A percentile compares a stretch with the other conserved stretches of the same genome.
phyloP scores from a whole-genome alignment of 1,140 invertebrate genomes.

The Stenopsyche tienmushanensis region DNA sequence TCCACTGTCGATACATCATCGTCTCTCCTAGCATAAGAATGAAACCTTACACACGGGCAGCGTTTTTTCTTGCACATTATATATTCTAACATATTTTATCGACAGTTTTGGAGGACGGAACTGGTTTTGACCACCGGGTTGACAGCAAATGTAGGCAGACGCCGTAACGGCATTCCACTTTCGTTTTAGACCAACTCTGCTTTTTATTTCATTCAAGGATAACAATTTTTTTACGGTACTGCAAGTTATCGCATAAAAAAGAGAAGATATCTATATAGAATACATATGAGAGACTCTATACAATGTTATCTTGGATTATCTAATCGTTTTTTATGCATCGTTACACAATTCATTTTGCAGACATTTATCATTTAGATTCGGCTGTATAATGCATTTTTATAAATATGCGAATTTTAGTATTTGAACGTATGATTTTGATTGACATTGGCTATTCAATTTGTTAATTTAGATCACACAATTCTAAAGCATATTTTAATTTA shows the following conservation, averaged over 20 bases:
- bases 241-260: neutral
- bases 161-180: conserved; percentile 31
- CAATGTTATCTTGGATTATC: no score
- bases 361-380: no score
- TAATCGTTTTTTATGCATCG: neutral
- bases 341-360: neutral
- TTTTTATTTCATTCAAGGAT: conserved; percentile 33
- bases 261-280: conserved; percentile 8
- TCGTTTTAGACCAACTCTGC: conserved; percentile 23
- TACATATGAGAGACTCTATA: no score
- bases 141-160: conserved; percentile 29
- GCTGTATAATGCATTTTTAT: no score
- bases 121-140: conserved; percentile 21
- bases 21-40: no score
- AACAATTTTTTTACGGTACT: conserved; percentile 18
- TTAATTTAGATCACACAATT: no score
- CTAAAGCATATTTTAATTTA: no score
- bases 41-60: neutral
- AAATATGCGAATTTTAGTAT: no score
- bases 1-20: no score
- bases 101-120: conserved; percentile 18
- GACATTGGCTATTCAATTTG: no score
- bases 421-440: no score
- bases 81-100: conserved; percentile 18
- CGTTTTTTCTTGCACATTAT: neutral